These are phyloP conservation scores for Athalia cordata DNA, from an alignment of 2,888 invertebrate species.

Conservation along the genomic window DNA sequence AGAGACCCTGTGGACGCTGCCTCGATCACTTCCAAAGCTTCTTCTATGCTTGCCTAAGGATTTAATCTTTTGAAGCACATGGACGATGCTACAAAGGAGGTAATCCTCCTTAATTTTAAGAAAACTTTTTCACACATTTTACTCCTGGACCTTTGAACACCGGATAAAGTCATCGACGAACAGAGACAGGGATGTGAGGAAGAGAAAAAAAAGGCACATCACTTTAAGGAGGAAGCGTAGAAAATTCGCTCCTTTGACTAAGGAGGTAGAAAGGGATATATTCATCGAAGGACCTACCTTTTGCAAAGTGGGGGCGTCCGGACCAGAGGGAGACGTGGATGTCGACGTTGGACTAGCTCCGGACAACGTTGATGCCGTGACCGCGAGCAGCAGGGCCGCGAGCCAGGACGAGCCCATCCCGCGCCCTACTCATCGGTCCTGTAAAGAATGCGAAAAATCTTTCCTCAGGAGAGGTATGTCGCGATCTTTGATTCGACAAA, in stretches of 20 bases:
- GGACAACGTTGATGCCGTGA: constrained; percentile 62
- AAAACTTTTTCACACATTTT: too few relatives aligned
- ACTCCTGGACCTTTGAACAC: neutral
- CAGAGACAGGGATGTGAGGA: neutral
- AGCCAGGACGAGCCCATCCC: constrained; percentile 64
- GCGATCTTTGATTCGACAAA: neutral
- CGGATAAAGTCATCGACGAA: neutral
- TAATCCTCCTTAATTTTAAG: too few relatives aligned
- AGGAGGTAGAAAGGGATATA: neutral
- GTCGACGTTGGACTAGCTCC: constrained; percentile 55
- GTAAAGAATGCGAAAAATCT: constrained; percentile 15
- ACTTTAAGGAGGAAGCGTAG: neutral
- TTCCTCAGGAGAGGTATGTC: neutral
- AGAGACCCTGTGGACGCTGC: constrained; percentile 70
- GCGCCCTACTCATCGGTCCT: constrained; percentile 63
- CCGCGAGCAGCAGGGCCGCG: constrained; percentile 61
- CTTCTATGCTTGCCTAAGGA: constrained; percentile 78
- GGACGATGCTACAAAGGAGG: neutral
- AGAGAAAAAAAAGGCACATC: neutral
- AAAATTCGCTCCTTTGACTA: too few relatives aligned
- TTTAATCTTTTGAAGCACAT: constrained; percentile 13
- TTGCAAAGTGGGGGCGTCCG: constrained; percentile 17
- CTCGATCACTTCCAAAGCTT: constrained; percentile 84
- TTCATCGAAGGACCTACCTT: constrained; percentile 8
- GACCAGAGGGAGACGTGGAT: constrained; percentile 47